phyloP scores from a whole-genome alignment of 2,888 invertebrate species.

The Rhamphomyia laevipes region DNA sequence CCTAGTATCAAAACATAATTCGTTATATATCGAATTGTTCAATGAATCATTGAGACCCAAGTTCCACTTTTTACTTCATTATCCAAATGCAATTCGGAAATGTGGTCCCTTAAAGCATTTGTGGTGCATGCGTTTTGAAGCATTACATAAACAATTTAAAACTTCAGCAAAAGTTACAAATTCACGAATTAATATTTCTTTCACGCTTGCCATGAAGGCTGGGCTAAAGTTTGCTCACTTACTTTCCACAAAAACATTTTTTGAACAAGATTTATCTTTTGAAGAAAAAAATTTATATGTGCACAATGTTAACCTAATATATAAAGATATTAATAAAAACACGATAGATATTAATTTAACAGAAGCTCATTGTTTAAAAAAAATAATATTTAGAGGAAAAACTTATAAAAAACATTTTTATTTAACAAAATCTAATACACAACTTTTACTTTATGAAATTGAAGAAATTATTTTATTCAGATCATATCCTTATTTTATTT shows the following conservation, averaged over 20 bases:
- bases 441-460: constrained; percentile 8
- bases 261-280: constrained; percentile 4
- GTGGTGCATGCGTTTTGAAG: constrained; percentile 10
- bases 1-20: constrained; percentile 10
- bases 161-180: constrained; percentile 5
- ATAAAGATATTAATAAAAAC: neutral
- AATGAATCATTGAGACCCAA: constrained; percentile 12
- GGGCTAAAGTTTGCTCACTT: constrained; percentile 10
- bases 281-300: constrained; percentile 7
- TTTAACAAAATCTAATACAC: constrained; percentile 6
- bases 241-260: neutral
- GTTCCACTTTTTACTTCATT: constrained; percentile 11
- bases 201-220: constrained; percentile 9
- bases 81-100: constrained; percentile 10
- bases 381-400: constrained; percentile 10
- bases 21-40: constrained; percentile 9
- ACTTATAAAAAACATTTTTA: constrained; percentile 8
- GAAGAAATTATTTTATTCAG: constrained; percentile 2
- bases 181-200: constrained; percentile 7
- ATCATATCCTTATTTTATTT: constrained; percentile 1
- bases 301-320: neutral
- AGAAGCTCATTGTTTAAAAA: constrained; percentile 4
- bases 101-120: constrained; percentile 10
- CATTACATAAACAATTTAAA: constrained; percentile 10
- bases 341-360: constrained; percentile 4